Evolutionary conservation across 2,888 invertebrate species (phyloP).

Genomic region (Artemia sinica): DNA sequence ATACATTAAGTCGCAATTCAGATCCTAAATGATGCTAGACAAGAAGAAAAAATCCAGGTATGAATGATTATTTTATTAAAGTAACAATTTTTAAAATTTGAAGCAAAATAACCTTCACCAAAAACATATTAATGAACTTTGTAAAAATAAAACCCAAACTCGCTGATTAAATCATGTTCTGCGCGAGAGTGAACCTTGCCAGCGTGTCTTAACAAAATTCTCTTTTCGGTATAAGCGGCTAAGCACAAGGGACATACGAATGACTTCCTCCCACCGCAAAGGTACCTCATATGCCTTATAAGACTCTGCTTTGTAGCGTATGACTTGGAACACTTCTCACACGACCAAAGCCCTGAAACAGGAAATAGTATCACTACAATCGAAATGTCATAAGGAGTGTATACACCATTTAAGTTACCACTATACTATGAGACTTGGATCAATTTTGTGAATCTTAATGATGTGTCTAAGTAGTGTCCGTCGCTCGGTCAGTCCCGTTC

Average conservation of each 20-base stretch:
- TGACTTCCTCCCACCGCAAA: neutral
- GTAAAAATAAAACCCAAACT: no score
- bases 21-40: no score
- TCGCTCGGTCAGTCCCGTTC: conserved; percentile 6
- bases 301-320: conserved; percentile 5
- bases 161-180: no score
- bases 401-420: neutral
- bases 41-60: no score
- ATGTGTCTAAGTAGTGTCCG: conserved; percentile 12
- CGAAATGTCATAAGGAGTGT: neutral
- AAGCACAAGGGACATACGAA: conserved; percentile 5
- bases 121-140: no score
- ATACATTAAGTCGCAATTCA: no score
- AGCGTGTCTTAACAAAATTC: neutral
- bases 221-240: neutral
- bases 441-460: conserved; percentile 2
- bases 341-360: conserved; percentile 13
- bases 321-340: conserved; percentile 10
- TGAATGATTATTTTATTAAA: no score
- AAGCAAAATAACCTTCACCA: no score
- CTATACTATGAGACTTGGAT: conserved; percentile 7
- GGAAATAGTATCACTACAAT: neutral
- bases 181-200: no score
- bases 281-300: conserved; percentile 9
- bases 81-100: no score